phyloP scores from a whole-genome alignment of 2,888 invertebrate species.

The Protodeltote pygarga region DNA sequence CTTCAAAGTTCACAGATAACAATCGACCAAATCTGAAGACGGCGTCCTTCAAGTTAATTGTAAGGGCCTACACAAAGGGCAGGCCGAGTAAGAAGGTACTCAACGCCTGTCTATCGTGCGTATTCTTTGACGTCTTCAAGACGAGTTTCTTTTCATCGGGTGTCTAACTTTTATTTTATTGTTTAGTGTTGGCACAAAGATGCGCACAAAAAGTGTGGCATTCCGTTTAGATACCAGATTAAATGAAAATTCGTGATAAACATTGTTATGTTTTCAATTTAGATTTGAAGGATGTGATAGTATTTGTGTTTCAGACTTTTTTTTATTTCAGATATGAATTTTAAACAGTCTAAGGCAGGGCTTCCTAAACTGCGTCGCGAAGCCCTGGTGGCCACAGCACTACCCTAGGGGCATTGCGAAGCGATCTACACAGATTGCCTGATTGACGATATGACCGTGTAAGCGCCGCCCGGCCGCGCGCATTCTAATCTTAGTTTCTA shows the following conservation, averaged over 20 bases:
- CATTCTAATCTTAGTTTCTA: too few relatives aligned
- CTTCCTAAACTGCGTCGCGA: too few relatives aligned
- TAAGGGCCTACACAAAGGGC: constrained; percentile 62
- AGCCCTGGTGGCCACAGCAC: too few relatives aligned
- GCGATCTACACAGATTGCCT: too few relatives aligned
- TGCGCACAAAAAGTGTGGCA: constrained; percentile 16
- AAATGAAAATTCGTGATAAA: constrained; percentile 17
- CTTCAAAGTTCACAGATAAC: constrained; percentile 59
- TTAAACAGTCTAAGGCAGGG: too few relatives aligned
- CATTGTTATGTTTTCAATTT: constrained; percentile 19
- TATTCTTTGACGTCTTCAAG: constrained; percentile 53
- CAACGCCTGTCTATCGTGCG: constrained; percentile 51
- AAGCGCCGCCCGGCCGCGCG: too few relatives aligned
- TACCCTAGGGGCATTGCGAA: too few relatives aligned
- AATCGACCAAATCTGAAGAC: constrained; percentile 58
- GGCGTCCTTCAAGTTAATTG: constrained; percentile 65
- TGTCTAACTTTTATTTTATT: constrained; percentile 50
- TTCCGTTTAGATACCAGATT: constrained; percentile 17
- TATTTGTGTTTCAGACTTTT: neutral
- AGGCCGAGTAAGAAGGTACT: constrained; percentile 57
- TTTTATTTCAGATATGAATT: too few relatives aligned
- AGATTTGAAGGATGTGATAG: constrained; percentile 4
- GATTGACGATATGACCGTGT: too few relatives aligned
- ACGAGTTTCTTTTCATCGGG: constrained; percentile 54
- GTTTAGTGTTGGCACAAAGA: constrained; percentile 44